Conservation (phyloP, 2,797 vertebrate genomes). For the Adelosebastes latens region DNA sequence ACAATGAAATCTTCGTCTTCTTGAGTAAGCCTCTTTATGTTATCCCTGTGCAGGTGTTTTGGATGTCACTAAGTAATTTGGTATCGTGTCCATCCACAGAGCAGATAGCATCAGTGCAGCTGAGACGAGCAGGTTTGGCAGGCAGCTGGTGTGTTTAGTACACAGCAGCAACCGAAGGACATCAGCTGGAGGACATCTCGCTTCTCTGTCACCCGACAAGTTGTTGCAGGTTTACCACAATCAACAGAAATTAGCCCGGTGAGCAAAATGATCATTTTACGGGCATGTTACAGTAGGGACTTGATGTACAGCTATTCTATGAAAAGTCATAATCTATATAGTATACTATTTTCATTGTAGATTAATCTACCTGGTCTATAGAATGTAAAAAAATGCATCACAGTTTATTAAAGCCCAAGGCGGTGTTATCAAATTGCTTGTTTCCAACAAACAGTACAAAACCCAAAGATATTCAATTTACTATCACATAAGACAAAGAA, state of each 20-base stretch:
- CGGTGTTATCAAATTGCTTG: not conserved
- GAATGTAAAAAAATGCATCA: not conserved
- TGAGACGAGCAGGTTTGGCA: slow-evolving; percentile 55
- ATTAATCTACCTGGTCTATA: not conserved
- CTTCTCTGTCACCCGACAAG: not conserved
- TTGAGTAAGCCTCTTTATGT: not conserved
- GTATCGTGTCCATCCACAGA: not conserved
- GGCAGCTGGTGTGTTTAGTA: slow-evolving; percentile 65
- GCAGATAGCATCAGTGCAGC: slow-evolving; percentile 48
- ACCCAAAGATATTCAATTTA: not conserved
- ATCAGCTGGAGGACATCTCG: slow-evolving; percentile 45
- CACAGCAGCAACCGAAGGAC: slow-evolving; percentile 56
- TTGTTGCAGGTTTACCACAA: not conserved
- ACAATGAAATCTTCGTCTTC: not conserved
- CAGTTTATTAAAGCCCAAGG: accelerated
- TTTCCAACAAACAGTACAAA: not conserved
- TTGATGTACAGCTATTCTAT: not conserved
- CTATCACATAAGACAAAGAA: not conserved
- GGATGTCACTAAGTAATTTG: not conserved
- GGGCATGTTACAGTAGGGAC: not conserved
- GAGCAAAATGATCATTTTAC: not conserved
- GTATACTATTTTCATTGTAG: not conserved
- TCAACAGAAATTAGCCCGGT: not conserved
- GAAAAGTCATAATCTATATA: not conserved
- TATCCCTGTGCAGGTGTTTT: not conserved